phyloP scores from a whole-genome alignment of 53 echinoderm and acorn worm species.

The Stichopus horrens region DNA sequence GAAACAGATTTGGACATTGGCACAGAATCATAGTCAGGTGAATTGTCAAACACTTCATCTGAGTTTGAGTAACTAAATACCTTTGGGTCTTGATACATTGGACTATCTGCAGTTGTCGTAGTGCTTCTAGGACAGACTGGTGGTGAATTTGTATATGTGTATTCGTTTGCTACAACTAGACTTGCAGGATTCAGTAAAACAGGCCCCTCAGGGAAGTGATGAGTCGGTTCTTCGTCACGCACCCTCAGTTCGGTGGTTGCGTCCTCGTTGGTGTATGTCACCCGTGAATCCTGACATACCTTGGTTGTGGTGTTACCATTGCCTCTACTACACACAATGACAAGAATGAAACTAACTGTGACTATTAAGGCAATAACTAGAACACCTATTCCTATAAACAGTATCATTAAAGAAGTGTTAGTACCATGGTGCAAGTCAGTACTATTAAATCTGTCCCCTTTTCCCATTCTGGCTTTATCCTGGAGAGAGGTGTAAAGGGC shows the following conservation, averaged over 20 bases:
- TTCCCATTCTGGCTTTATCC: background rate
- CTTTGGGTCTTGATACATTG: background rate
- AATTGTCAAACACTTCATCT: background rate
- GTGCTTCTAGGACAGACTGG: constrained; percentile 17
- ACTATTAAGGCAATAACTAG: background rate
- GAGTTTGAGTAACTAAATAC: background rate
- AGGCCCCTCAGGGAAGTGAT: background rate
- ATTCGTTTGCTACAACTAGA: constrained; percentile 1
- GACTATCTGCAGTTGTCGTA: too few relatives aligned
- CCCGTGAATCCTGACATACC: background rate
- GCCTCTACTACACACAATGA: background rate
- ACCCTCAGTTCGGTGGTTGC: constrained; percentile 9
- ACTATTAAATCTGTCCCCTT: background rate
- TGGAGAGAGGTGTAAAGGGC: background rate
- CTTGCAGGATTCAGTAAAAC: background rate
- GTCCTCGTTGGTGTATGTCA: background rate
- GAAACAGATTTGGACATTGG: background rate
- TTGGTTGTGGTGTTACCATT: background rate
- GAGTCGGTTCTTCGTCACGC: background rate
- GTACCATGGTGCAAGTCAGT: background rate
- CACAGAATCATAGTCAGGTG: constrained; percentile 7
- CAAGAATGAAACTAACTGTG: background rate
- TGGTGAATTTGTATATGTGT: background rate
- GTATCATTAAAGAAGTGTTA: background rate
- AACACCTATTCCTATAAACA: background rate